A percentile compares a stretch with the other conserved stretches of the same genome.
phyloP scores from a whole-genome alignment of 2,113 vertebrate genomes.

The Colinus virginianus region DNA sequence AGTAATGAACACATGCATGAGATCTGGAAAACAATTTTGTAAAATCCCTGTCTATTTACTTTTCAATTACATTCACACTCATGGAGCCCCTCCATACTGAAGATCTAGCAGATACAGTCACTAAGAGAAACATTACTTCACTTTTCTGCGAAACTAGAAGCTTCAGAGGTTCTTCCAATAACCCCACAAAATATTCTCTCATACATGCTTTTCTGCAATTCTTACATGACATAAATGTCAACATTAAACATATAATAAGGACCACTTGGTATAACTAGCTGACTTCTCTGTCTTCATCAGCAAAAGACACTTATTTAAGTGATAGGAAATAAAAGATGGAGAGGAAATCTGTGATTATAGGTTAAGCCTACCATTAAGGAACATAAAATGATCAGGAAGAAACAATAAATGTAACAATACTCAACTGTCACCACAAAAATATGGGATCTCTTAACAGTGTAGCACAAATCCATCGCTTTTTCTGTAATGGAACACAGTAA shows the following conservation, averaged over 20 bases:
- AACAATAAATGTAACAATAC: neutral
- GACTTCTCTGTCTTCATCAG: neutral
- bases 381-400: neutral
- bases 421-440: neutral
- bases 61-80: neutral
- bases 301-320: neutral
- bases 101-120: neutral
- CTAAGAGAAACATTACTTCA: neutral
- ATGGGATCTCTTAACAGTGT: neutral
- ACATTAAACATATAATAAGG: neutral
- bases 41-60: neutral
- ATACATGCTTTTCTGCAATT: neutral
- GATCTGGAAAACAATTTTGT: neutral
- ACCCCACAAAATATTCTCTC: neutral
- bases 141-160: neutral
- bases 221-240: neutral
- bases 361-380: neutral
- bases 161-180: neutral
- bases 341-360: neutral
- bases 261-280: neutral
- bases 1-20: neutral
- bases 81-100: neutral
- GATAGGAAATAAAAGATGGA: neutral
- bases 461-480: neutral
- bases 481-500: neutral